Evolutionary conservation across 2,797 vertebrate species (phyloP), one percentile per base, ranked within the genome.

Genomic region (Decapterus maruadsi): DNA sequence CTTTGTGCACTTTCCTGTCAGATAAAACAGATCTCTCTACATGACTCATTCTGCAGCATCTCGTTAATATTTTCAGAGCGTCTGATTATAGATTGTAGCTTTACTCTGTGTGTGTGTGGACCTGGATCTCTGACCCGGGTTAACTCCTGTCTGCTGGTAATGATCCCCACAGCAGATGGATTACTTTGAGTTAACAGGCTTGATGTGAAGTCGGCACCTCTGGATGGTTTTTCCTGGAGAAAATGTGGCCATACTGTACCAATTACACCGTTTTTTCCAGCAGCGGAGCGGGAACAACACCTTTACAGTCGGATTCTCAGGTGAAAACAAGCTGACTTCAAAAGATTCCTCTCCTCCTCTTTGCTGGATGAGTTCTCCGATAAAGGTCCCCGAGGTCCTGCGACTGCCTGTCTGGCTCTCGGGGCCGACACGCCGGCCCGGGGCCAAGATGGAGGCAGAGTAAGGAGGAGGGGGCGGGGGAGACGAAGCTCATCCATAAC

Each of bases 401-500:
- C 40, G 72, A 46, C 58, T 4, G 43, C 22, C 1, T 3, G 38
- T 26, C 34, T 14, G 0, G 11, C 29, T 67, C 20, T 5, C 57
- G 67, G 67, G 45, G n/a, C 45, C 45, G 13, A 16, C 12, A 40
- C 4, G 54, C 19, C 17, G 42, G 34, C 46, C 59, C 6, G 76
- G 59, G 75, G 61, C 43, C 56, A 1, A 1, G 58, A 1, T 4
- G 11, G 66, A 43, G 22, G 2, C 4, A 34, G 31, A 34, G 31
- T 34, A 34, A 26, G 26, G 26, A 26, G 26, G 26, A 26, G 26
- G 26, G 26, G 36, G 34, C 1, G 36, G 36, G 58, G 77, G 84
- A 84, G 68, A 48, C 22, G 0, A 19, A 59, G 66, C 77, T 88
- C 87, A 89, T 91, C 85, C 80, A 75, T 90, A 87, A 90, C 78